Evolutionary conservation across 1,140 invertebrate genomes (phyloP), one percentile per base, ranked within the genome.

Genomic region (Wiebesia pumilae): DNA sequence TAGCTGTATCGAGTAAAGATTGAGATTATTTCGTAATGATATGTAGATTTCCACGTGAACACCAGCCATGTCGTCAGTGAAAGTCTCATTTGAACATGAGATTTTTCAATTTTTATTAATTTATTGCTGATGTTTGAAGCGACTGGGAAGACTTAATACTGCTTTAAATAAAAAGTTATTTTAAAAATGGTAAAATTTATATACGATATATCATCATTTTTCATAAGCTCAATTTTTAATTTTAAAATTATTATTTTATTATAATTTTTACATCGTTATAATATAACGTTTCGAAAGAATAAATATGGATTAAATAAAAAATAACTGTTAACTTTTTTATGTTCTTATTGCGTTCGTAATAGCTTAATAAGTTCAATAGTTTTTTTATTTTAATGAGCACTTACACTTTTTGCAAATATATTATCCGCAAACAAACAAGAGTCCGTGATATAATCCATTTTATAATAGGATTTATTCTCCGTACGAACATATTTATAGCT

Each of bases 391-490:
- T 78, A 77, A 84, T 51, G 35, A 43, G 83, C 24, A 43, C 30
- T n/a, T 81, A 81, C 27, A 85, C 12, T 71, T 80, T 81, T 75
- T 43, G 51, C 47, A 75, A 27, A 85, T 65, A 85, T 62, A 85
- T 85, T 81, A 75, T 35, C 24, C 79, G 19, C 81, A 38, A 81
- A 81, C n/a, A 62, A 73, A 47, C 40, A 6, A 33, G 19, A 14
- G 75, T 71, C 38, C 1, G 62, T 47, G 51, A 79, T 85, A 84
- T 58, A 85, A 80, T 69, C 21, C 83, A 75, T 81, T 85, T 85
- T 62, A 73, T 85, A 62, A 81, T 75, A 81, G 81, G 84, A 81
- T 85, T 85, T 81, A 81, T 85, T 85, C 14, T 69, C 51, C 47
- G 30, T 10, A 24, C 38, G 33, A 58, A 71, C 47, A 27, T 75